These are phyloP conservation scores for Holothuria scabra DNA, from an alignment of 53 echinoderm and acorn worm species.

Conservation along the genomic window DNA sequence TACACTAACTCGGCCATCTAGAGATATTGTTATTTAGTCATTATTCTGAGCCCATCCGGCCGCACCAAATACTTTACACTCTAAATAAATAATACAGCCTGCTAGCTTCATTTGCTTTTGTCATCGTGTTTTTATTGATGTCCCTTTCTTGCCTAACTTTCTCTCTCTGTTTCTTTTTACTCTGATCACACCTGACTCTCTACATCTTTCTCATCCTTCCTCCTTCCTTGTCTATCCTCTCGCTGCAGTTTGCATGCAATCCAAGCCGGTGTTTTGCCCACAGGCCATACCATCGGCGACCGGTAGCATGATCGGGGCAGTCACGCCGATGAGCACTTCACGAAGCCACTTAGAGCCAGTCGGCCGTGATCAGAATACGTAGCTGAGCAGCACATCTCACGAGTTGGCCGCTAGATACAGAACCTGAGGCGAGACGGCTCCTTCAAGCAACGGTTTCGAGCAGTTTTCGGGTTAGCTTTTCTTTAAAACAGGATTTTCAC, in stretches of 20 bases:
- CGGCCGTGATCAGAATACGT: conserved; percentile 46
- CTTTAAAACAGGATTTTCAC: no score
- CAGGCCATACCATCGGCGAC: conserved; percentile 38
- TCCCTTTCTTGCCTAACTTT: conserved; percentile 2
- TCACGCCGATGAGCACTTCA: conserved; percentile 38
- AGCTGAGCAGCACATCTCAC: conserved; percentile 19
- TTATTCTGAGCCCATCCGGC: no score
- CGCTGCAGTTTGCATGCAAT: conserved; percentile 38
- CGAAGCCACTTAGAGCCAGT: conserved; percentile 19
- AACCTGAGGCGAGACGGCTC: conserved; percentile 20
- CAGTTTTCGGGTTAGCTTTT: no score
- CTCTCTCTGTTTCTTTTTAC: not conserved
- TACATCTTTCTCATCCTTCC: conserved; percentile 6
- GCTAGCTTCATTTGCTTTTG: conserved; percentile 25
- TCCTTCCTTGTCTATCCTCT: conserved; percentile 16
- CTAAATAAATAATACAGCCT: conserved; percentile 16
- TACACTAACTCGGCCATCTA: no score
- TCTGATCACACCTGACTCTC: conserved; percentile 32
- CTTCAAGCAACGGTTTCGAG: no score
- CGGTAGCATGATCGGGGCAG: conserved; percentile 40
- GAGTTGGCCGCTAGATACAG: conserved; percentile 32
- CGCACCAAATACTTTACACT: conserved; percentile 3
- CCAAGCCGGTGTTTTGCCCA: conserved; percentile 40
- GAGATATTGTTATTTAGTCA: no score
- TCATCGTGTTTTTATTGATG: conserved; percentile 41